Evolutionary conservation across 2,888 invertebrate species (phyloP).

Genomic region (Argyra leucocephala): DNA sequence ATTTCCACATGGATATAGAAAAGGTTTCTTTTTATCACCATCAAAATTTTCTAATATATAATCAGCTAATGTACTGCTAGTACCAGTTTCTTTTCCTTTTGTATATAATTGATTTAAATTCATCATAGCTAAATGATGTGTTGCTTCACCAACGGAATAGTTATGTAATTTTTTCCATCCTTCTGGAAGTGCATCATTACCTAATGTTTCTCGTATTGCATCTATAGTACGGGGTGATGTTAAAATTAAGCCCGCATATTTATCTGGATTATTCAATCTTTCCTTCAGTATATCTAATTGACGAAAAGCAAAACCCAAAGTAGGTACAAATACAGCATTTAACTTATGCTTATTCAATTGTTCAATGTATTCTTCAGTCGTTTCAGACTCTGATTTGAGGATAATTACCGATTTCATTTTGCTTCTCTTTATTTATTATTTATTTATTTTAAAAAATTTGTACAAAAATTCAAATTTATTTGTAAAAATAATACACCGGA

Average conservation of each 20-base stretch:
- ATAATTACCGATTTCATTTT: slow-evolving; percentile 35
- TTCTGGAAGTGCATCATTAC: slow-evolving; percentile 37
- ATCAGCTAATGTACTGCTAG: slow-evolving; percentile 47
- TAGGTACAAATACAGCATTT: slow-evolving; percentile 45
- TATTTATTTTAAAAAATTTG: too few species aligned
- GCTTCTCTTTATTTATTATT: too few species aligned
- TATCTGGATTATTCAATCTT: slow-evolving; percentile 42
- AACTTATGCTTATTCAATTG: slow-evolving; percentile 43
- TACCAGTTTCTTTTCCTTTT: slow-evolving; percentile 48
- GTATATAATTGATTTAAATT: slow-evolving; percentile 44
- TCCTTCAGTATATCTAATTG: slow-evolving; percentile 42
- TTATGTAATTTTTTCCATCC: slow-evolving; percentile 45
- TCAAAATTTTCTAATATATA: slow-evolving; percentile 45
- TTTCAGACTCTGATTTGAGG: slow-evolving; percentile 42
- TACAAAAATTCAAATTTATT: too few species aligned
- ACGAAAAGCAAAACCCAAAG: slow-evolving; percentile 47
- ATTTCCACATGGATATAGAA: slow-evolving; percentile 51
- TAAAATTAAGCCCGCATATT: slow-evolving; percentile 47
- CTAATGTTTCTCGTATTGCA: slow-evolving; percentile 43
- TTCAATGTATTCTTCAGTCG: slow-evolving; percentile 44
- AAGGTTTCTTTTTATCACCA: slow-evolving; percentile 42
- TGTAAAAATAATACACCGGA: too few species aligned
- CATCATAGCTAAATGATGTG: slow-evolving; percentile 43
- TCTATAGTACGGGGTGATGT: slow-evolving; percentile 50
- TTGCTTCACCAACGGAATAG: slow-evolving; percentile 50